Base-by-base conservation (phyloP, 2,888 invertebrate species). In the Andrena bucephala region DNA sequence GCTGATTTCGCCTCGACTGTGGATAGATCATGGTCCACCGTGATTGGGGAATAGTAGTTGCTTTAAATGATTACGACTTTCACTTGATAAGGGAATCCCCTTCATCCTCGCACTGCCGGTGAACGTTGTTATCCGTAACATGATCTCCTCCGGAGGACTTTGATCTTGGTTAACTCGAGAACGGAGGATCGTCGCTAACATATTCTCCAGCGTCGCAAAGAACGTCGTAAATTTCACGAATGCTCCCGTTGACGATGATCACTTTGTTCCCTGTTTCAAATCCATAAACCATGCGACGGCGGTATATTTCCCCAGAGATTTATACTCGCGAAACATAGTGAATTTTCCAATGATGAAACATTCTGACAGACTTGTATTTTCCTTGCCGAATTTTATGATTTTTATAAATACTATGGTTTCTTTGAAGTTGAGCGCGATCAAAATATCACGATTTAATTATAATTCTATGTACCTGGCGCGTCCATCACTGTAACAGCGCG, bases 191-290 rank as follows among this genome's bases (percentile, higher is more conserved):
- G 54, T 24, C 67, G 4, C 16, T 63, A 52, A 78, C 66, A 72
- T 63, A 33, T 50, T 31, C 36, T 31, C 36, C 29, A 24, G 24
- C 20, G 59, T 27, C 69, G 42, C 60, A 52, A 2, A 31, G 66
- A 67, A 59, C 57, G n/a, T 72, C 67, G 63, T 81, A 81, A 81
- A 81, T 81, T 72, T 79, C 27, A 33, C 48, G 63, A 80, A 81
- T 68, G 81, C 72, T 68, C 67, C 57, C 67, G 67, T 79, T 57
- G 80, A 79, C 80, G 71, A 72, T 80, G 72, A 80, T 81, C 81
- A 72, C 80, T 79, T 81, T 68, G 67, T 67, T 63, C 71, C 80
- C 80, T 52, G 29, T 36, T 59, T 63, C 57, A 68, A 57, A 72
- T 72, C 67, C 72, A 80, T 80, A 81, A 72, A 79, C 48, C 80